A percentile compares a stretch with the other conserved stretches of the same genome.
These are phyloP conservation scores for Calliphora vicina DNA, from an alignment of 1,140 invertebrate genomes.

Conservation along the genomic window DNA sequence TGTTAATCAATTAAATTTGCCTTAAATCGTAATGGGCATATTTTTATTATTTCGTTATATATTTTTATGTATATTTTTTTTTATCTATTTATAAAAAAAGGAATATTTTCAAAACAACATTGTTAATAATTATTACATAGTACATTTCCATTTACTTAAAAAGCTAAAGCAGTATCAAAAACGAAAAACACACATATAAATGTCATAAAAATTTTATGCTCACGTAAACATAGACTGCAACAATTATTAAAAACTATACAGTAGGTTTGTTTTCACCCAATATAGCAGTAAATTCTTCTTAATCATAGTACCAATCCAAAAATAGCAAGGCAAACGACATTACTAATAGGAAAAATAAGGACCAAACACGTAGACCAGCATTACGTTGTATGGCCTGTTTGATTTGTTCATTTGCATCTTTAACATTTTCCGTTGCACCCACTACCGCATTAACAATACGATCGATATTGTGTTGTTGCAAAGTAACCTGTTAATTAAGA, in stretches of 20 bases:
- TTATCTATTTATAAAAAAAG: background rate
- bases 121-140: background rate
- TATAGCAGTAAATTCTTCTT: conserved; percentile 54
- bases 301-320: conserved; percentile 98
- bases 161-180: conserved; percentile 28
- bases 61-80: background rate
- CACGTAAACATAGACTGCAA: background rate
- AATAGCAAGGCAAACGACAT: conserved; percentile 96
- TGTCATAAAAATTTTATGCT: too few species aligned
- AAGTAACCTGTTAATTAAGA: conserved; percentile 71
- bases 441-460: conserved; percentile 86
- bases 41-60: background rate
- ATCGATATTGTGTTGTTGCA: conserved; percentile 94
- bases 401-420: conserved; percentile 96
- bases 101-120: background rate
- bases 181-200: conserved; percentile 4
- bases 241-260: background rate
- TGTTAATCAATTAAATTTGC: too few species aligned
- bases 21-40: background rate
- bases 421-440: conserved; percentile 93
- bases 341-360: conserved; percentile 94
- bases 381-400: conserved; percentile 95
- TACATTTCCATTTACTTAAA: background rate
- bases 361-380: conserved; percentile 91
- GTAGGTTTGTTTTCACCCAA: too few species aligned